Evolutionary conservation across 2,113 vertebrate genomes (phyloP), one percentile per base, ranked within the genome.

Genomic region (Diglossa brunneiventris): DNA sequence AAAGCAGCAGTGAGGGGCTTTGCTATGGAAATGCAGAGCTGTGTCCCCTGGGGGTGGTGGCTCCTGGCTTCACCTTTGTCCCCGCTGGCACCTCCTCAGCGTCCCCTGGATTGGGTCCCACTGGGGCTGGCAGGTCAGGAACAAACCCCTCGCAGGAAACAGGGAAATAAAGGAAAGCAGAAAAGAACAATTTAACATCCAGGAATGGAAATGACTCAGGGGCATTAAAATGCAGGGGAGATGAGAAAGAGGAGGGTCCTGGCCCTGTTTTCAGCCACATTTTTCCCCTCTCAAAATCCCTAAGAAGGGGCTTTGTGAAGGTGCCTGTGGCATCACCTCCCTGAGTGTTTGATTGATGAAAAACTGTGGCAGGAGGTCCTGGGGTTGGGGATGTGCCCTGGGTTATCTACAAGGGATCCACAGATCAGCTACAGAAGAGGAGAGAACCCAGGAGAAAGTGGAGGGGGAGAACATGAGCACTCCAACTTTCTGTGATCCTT

Each of bases 121-220:
- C 21, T 3, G n/a, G 50, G 4, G 42, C 75, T 10, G 1, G 53
- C 68, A 49, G 76, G 37, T 66, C 80, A 81, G 80, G 74, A 79
- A 53, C 78, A 61, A 85, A 27, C 19, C 70, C 52, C 62, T 56
- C 49, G 58, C 88, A 88, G 92, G 92, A 94, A 96, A 86, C 4
- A 0, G 26, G 67, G 53, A 56, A 92, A 93, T 76, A 89, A 95
- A 90, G 55, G 67, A 68, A 82, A 85, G 44, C 47, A 52, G 49
- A 39, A 55, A 66, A 89, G 55, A 74, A 83, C 78, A 88, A 91
- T 73, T 94, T 87, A 85, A 92, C 75, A 93, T 83, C 85, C 95
- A 93, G 90, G 94, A 95, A 91, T 91, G 75, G 74, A 95, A 94
- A 93, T 94, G 9, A 92, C 63, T 95, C 70, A 73, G 24, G 35